Conservation (phyloP, 2,797 vertebrate species). For the Propithecus perrieri region DNA sequence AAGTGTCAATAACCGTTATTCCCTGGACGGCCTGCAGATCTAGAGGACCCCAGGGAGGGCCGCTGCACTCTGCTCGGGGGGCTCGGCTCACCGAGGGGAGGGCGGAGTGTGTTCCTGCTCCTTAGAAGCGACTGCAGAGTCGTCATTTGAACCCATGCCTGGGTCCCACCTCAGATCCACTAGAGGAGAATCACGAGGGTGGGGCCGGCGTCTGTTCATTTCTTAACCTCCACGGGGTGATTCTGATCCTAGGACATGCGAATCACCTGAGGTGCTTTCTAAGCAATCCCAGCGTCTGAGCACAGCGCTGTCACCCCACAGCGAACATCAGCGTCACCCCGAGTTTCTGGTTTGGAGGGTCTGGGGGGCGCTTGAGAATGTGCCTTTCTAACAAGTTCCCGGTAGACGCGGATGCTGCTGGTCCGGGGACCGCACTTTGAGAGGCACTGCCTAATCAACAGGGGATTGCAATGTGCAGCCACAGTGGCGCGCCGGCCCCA, state of each 20-base stretch:
- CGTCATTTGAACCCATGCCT: background rate
- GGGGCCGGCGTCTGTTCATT: background rate
- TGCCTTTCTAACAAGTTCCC: background rate
- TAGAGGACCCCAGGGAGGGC: background rate
- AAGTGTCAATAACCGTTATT: background rate
- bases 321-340: accelerated
- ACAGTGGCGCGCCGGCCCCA: accelerated
- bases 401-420: accelerated
- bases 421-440: accelerated
- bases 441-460: background rate
- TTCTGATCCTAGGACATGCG: too few species aligned
- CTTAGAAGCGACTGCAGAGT: background rate
- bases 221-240: background rate
- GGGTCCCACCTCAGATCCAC: background rate
- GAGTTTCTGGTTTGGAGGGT: background rate
- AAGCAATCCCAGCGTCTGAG: background rate
- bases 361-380: background rate
- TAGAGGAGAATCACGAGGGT: too few species aligned
- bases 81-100: background rate
- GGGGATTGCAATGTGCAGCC: background rate
- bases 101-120: background rate
- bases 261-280: background rate
- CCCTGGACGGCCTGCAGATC: background rate
- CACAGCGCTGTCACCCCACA: background rate
- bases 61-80: accelerated